Percentiles rank a stretch among this genome's conserved stretches.
These are phyloP conservation scores for Rugalucina vietnamica DNA, from an alignment of 2,888 invertebrate species.

Conservation along the genomic window DNA sequence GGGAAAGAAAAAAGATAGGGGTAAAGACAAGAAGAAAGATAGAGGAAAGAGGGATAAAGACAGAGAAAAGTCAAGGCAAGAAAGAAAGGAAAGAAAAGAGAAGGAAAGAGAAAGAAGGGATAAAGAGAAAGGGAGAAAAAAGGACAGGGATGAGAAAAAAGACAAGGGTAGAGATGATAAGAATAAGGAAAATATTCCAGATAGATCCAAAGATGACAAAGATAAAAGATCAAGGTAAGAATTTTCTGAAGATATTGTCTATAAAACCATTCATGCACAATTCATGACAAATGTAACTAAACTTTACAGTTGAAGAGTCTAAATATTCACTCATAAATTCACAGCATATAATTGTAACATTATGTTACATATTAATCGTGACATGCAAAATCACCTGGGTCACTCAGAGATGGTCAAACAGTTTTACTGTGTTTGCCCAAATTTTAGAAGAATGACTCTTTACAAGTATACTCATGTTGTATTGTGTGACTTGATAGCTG, in stretches of 20 bases:
- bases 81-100: conserved; percentile 52
- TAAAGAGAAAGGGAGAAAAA: conserved; percentile 43
- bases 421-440: no score
- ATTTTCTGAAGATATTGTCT: neutral
- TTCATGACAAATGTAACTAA: neutral
- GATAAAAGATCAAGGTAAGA: conserved; percentile 41
- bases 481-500: no score
- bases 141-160: conserved; percentile 37
- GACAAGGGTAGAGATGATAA: conserved; percentile 25
- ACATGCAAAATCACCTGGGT: no score
- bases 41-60: conserved; percentile 39
- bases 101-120: conserved; percentile 57
- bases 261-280: no score
- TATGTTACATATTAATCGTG: no score
- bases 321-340: no score
- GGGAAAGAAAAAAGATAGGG: conserved; percentile 46
- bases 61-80: conserved; percentile 52
- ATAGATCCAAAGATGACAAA: conserved; percentile 14
- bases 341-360: no score
- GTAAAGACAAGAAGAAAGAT: conserved; percentile 32
- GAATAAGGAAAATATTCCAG: conserved; percentile 15
- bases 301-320: no score
- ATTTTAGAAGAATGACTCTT: no score
- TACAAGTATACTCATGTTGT: no score
- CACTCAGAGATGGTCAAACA: no score